Conservation (phyloP, 2,797 vertebrate species). For the Hirundo rustica region DNA sequence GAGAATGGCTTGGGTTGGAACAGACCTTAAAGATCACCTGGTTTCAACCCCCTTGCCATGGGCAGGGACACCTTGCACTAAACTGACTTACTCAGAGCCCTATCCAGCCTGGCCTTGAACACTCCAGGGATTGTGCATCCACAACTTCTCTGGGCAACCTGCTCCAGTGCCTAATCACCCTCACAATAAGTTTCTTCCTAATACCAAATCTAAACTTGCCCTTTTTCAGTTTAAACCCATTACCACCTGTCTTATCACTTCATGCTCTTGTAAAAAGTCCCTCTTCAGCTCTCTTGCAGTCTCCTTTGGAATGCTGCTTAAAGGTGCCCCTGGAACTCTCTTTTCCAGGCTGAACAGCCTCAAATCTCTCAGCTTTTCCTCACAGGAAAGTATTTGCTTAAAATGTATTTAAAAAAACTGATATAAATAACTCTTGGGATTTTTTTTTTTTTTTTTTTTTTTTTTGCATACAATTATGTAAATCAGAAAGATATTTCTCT, state of each 20-base stretch:
- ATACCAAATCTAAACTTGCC: not conserved
- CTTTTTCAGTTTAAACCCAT: not conserved
- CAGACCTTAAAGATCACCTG: not conserved
- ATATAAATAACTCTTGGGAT: not conserved
- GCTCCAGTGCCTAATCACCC: not conserved
- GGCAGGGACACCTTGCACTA: not conserved
- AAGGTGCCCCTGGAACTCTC: not conserved
- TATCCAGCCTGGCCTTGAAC: not conserved
- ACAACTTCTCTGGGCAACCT: not conserved
- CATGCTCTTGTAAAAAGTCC: not conserved
- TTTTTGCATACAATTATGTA: not conserved
- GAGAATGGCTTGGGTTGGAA: not conserved
- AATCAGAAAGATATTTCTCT: not conserved
- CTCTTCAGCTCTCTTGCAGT: not conserved
- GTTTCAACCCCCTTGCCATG: not conserved
- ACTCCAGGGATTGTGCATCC: not conserved
- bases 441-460: not conserved
- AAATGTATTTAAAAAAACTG: not conserved
- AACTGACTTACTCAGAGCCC: not conserved
- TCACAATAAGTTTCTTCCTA: not conserved
- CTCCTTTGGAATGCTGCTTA: not conserved
- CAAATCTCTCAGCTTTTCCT: not conserved
- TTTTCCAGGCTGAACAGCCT: not conserved
- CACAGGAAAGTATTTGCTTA: not conserved
- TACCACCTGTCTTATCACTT: not conserved